Evolutionary conservation across 2,888 invertebrate genomes (phyloP), one percentile per base, ranked within the genome.

Genomic region (Leistus spinibarbis): DNA sequence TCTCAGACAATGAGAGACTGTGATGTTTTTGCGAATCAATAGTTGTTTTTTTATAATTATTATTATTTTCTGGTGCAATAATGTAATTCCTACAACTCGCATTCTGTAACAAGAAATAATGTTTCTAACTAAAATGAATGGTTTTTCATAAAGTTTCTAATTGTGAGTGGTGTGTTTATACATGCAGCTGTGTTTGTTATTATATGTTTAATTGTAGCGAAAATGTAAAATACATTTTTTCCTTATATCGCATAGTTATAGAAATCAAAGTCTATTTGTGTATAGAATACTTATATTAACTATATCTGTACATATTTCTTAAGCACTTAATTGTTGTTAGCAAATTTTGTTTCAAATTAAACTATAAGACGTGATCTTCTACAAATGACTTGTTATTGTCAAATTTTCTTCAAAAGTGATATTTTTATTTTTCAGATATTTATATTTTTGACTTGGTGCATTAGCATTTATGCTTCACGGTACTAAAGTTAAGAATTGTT

Each of bases 121-220:
- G 13, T 64, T 64, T 24, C 64, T 22, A n/a, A 60, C 60, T 23
- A 69, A 20, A 53, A 24, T 71, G 17, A 71, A 65, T 72, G 65
- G 64, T 72, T 72, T 72, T 54, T 72, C 72, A 72, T 65, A 71
- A 70, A 63, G 60, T 60, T 71, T 54, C 71, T 71, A 71, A 71
- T 23, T 71, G 71, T 71, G 63, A 54, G 65, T 71, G 69, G 65
- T 71, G 57, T 65, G 65, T 72, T 72, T 72, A 66, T 72, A 72
- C 72, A 63, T 66, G 65, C 72, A 40, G 66, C 72, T 20, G 60
- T 60, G 60, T 60, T 27, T 72, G 72, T 72, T 72, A 72, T 66
- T 72, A 72, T 66, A 72, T 72, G 72, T 72, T 65, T 72, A 72
- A 65, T 72, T 72, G 72, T 72, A 72, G 72, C 65, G 65, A 72